These are phyloP conservation scores for Scyliorhinus canicula DNA, from an alignment of 2,797 vertebrate species.

Conservation along the genomic window DNA sequence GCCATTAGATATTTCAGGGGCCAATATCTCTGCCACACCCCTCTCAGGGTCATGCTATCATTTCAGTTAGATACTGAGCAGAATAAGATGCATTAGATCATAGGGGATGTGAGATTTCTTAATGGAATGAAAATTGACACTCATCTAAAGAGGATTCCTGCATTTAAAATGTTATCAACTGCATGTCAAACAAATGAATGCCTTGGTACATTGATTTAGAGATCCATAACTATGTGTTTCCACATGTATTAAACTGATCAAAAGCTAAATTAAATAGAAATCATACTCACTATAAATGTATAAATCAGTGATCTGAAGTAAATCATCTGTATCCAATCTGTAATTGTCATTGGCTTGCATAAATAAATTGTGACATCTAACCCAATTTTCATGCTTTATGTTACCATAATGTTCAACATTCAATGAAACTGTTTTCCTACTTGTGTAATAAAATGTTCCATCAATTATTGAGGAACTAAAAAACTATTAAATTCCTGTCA, in stretches of 20 bases:
- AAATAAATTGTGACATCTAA: neutral
- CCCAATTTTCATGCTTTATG: neutral
- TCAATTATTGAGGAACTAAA: neutral
- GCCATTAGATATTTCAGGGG: neutral
- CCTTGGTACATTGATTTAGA: neutral
- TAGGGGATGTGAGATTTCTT: neutral
- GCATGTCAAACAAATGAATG: neutral
- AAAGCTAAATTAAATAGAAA: neutral
- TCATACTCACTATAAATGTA: neutral
- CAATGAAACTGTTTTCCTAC: neutral
- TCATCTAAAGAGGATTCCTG: neutral
- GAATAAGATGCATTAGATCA: neutral
- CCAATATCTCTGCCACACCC: neutral
- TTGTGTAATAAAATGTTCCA: neutral
- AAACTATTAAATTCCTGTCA: constrained; percentile 23
- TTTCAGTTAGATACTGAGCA: neutral
- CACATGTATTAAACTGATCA: neutral
- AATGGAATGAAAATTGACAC: neutral
- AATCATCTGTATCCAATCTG: neutral
- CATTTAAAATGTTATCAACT: neutral
- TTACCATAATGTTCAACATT: neutral
- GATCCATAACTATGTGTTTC: neutral
- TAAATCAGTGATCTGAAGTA: neutral
- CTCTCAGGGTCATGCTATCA: neutral
- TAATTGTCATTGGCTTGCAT: neutral